Base-by-base conservation (phyloP, 2,888 invertebrate species). In the Xiphydria camelus region DNA sequence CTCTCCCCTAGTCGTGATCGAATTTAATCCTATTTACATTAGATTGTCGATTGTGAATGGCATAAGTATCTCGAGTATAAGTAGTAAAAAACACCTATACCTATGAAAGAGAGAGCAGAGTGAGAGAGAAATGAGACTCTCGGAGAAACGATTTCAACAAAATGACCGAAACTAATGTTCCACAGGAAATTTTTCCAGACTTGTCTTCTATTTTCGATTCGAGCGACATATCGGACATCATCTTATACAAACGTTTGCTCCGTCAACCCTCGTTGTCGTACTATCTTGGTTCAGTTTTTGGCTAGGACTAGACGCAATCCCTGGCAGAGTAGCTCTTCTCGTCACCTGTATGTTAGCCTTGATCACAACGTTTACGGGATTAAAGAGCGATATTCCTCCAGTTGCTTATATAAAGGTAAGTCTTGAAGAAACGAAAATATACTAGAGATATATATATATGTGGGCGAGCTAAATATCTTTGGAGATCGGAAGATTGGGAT, bases 211-310 rank as follows among this genome's bases (percentile, higher is more conserved):
- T 76, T 89, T 91, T 70, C 82, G 86, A 37, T 91, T 91, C 64
- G 89, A 90, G 74, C 81, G 91, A 6, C 89, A 90, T 75, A 89
- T 91, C 40, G 91, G 90, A 0, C 90, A 91, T 70, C 90, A 90
- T 66, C 76, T 91, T 38, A 90, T 91, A 53, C 91, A 91, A 73
- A 89, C 91, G 4, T 91, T 90, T 70, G 89, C 89, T 1, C 91
- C 91, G 0, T 91, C 91, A 2, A 86, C 87, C 0, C 75, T 91
- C 20, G 89, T 91, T 4, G 91, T 91, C 6, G 86, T 89, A 82
- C 71, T 91, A 4, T 90, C 89, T 2, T 91, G 91, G 91, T 90
- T 91, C 70, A 89, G 90, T 64, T 91, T 91, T 72, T 91, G 91
- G 90, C 73, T 91, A 19, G 90, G 89, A 35, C 74, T 91, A 59